Evolutionary conservation across 1,140 invertebrate species (phyloP).

Genomic region (Hycleus cichorii): DNA sequence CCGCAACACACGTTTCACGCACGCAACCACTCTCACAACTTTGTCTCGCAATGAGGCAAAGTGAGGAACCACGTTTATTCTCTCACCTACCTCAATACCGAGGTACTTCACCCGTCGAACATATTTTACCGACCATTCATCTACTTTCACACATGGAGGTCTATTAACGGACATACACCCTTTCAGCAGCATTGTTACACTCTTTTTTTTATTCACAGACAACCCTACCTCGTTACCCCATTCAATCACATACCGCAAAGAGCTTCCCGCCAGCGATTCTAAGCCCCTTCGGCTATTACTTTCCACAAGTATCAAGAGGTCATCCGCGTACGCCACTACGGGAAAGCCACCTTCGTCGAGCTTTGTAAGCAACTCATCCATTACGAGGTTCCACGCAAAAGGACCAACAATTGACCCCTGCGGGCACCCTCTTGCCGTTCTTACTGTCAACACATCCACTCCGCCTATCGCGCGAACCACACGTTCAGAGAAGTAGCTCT

Average conservation of each 20-base stretch:
- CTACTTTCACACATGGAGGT: neutral
- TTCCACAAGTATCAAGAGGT: neutral
- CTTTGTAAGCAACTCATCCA: neutral
- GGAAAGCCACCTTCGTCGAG: neutral
- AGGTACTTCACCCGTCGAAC: conserved; percentile 9
- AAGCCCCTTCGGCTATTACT: conserved; percentile 17
- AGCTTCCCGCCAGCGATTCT: conserved; percentile 15
- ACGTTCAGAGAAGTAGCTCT: neutral
- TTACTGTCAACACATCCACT: neutral
- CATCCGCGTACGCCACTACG: neutral
- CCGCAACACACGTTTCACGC: no score
- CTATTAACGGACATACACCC: neutral
- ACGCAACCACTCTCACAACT: no score
- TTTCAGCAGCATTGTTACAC: neutral
- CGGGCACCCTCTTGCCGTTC: conserved; percentile 12
- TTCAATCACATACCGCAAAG: neutral
- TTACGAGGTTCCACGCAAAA: conserved; percentile 17
- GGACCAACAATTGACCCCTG: conserved; percentile 26
- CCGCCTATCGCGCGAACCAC: neutral
- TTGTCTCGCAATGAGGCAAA: no score
- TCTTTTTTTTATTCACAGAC: conserved; percentile 8
- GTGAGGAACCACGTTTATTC: no score
- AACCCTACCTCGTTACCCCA: conserved; percentile 24
- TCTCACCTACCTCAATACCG: no score
- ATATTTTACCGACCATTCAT: neutral